Base-by-base conservation (phyloP, 53 echinoderm and acorn worm genomes). In the Holothuria leucospilota region DNA sequence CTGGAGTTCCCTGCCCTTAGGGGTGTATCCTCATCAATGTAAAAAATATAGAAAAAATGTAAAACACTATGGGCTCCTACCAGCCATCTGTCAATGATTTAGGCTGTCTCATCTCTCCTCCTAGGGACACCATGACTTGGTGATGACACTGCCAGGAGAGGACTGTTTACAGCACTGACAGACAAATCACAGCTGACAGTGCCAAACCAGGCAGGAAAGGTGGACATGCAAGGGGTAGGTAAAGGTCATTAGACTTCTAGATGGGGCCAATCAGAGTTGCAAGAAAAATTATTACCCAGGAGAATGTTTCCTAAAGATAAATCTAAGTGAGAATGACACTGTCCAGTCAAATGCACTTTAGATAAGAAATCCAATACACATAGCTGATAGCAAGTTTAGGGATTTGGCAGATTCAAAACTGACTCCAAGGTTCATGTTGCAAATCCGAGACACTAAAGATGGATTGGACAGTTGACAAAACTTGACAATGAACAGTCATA, bases 71-170 rank as follows among this genome's bases (percentile, higher is more conserved):
- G 8, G 18, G 18, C 21, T 11, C n/a, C n/a, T 42, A 46, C n/a
- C 49, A 40, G 21, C 41, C 72, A 72, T 72, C 72, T 72, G 72
- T 72, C 72, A 72, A 46, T 40, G 72, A 72, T 72, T 72, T 72
- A 72, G 42, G 5, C 8, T 41, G 42, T 16, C n/a, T 41, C 40
- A 68, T 40, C n/a, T 39, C 42, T 41, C 7, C 39, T 16, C n/a
- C n/a, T 46, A 72, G 72, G n/a, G n/a, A 41, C 1, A 40, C 12
- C 46, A n/a, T 72, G 20, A 9, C 42, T 23, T 41, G 65, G 24
- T 72, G 72, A 72, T 72, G 72, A 72, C 72, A 72, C 72, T 72
- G 41, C 30, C 6, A 9, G 0, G 46, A 46, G 46, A 51, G 69
- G 42, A 18, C 42, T 72, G 72, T 72, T 72, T 72, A 41, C n/a